Conservation (phyloP, 2,888 invertebrate genomes). For the Tetheella fluctuosa region DNA sequence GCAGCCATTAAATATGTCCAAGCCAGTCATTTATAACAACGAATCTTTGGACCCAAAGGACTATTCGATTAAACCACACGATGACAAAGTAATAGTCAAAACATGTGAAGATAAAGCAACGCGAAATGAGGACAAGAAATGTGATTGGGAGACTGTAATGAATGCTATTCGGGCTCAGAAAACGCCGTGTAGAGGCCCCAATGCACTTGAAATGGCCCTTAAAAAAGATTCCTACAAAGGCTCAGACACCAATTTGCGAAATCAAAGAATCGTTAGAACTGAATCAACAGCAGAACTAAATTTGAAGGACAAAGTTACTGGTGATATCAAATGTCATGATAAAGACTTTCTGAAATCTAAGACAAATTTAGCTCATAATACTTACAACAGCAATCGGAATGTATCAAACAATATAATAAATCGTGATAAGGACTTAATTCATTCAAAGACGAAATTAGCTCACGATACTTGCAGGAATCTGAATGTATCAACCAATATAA, state of each 20-base stretch:
- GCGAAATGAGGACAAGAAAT: conserved; percentile 19
- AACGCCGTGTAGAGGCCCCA: conserved; percentile 68
- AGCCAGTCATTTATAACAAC: conserved; percentile 27
- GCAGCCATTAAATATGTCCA: conserved; percentile 29
- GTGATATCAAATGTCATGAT: conserved; percentile 4
- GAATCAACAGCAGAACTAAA: conserved; percentile 13
- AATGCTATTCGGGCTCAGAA: conserved; percentile 66
- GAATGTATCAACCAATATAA: neutral
- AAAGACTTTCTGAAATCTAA: neutral
- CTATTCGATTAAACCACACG: conserved; percentile 19
- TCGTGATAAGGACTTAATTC: neutral
- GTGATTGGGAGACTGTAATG: conserved; percentile 71
- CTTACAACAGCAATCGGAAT: neutral
- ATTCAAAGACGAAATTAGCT: neutral
- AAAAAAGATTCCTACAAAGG: conserved; percentile 54
- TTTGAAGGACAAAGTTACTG: conserved; percentile 4
- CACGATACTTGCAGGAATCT: neutral
- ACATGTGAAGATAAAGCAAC: conserved; percentile 19
- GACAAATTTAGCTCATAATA: neutral
- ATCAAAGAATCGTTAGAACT: conserved; percentile 31
- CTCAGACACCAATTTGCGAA: conserved; percentile 36
- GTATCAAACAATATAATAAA: neutral
- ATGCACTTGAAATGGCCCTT: conserved; percentile 62
- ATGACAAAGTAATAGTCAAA: conserved; percentile 26
- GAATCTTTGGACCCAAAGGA: conserved; percentile 17